phyloP scores from a whole-genome alignment of 2,113 vertebrate genomes.

The Chlorocebus sabaeus region DNA sequence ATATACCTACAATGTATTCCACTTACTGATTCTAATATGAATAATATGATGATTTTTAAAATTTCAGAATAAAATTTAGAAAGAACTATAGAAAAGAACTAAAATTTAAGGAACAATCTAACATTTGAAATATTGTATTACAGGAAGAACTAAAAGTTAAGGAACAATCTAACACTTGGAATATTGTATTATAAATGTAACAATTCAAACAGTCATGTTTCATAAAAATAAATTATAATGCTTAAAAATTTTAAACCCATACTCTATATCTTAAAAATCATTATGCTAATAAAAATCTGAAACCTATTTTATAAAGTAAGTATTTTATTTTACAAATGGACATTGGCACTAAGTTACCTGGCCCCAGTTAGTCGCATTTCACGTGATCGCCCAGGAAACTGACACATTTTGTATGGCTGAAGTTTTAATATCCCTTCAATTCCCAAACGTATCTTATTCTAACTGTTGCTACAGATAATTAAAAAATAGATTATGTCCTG shows the following conservation, averaged over 20 bases:
- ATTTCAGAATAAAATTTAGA: background rate
- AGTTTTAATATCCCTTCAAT: conserved; percentile 15
- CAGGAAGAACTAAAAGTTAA: conserved; percentile 3
- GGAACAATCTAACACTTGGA: conserved; percentile 27
- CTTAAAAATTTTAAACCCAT: conserved; percentile 22
- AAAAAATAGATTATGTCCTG: background rate
- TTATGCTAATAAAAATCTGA: conserved; percentile 38
- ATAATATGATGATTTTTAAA: background rate
- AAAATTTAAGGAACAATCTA: conserved; percentile 9
- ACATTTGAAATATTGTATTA: conserved; percentile 19
- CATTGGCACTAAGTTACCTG: background rate
- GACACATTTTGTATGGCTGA: conserved; percentile 4
- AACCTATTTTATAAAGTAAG: conserved; percentile 6
- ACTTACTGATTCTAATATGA: conserved; percentile 25
- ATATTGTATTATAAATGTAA: background rate
- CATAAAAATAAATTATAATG: conserved; percentile 29
- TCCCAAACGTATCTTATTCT: background rate
- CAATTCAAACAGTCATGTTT: conserved; percentile 27
- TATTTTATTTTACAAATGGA: conserved; percentile 34
- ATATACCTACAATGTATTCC: background rate
- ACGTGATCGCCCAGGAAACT: background rate
- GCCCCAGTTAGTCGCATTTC: background rate
- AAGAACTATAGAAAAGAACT: conserved; percentile 31
- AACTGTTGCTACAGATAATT: conserved; percentile 36
- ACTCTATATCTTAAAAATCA: conserved; percentile 15